These are phyloP conservation scores for Hermodice carunculata DNA, from an alignment of 2,888 invertebrate species.

Conservation along the genomic window DNA sequence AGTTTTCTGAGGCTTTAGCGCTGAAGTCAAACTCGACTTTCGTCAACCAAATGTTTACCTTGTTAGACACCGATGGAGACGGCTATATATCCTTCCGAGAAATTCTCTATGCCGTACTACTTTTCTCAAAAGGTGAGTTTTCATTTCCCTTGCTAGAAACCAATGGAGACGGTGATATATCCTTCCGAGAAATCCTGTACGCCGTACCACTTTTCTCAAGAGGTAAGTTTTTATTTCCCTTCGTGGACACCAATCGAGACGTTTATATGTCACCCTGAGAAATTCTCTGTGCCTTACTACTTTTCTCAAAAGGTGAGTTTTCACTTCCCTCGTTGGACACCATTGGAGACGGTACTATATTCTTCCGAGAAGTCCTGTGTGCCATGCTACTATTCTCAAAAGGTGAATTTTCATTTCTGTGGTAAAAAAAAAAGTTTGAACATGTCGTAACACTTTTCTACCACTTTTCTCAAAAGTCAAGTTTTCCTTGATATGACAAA, in stretches of 20 bases:
- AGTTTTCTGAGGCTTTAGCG: conserved; percentile 76
- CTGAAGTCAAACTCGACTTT: conserved; percentile 74
- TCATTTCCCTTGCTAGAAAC: no score
- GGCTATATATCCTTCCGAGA: conserved; percentile 77
- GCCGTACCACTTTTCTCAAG: conserved; percentile 76
- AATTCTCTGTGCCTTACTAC: conserved; percentile 75
- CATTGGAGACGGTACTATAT: conserved; percentile 77
- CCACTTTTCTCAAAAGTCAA: conserved; percentile 75
- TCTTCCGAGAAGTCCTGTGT: conserved; percentile 77
- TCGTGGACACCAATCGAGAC: conserved; percentile 75
- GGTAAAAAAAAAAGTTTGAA: conserved; percentile 75
- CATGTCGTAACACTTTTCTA: conserved; percentile 76
- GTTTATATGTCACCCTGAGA: conserved; percentile 77
- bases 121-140: conserved; percentile 74
- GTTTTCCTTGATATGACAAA: no score
- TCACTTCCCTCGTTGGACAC: no score
- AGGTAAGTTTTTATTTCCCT: conserved; percentile 73
- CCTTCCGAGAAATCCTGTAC: conserved; percentile 77
- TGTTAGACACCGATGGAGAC: conserved; percentile 75
- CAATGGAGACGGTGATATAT: conserved; percentile 77
- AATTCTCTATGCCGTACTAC: conserved; percentile 75
- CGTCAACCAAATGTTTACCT: conserved; percentile 74
- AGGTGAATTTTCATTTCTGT: conserved; percentile 73
- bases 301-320: conserved; percentile 74
- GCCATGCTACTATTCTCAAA: conserved; percentile 76